Conservation (phyloP, 2,888 invertebrate species). For the Spodoptera littoralis region DNA sequence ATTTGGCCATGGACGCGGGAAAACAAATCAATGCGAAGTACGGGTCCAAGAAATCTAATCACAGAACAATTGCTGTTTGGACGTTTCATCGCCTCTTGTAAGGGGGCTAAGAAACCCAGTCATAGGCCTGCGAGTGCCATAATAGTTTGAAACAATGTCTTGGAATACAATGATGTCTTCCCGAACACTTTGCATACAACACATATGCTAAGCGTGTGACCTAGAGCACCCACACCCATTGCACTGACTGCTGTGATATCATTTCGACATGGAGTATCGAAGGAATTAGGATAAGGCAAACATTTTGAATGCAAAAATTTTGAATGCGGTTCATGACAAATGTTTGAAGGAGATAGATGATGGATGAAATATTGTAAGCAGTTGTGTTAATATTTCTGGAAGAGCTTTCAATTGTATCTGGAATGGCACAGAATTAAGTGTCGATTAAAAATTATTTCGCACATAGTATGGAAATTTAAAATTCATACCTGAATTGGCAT, state of each 20-base stretch:
- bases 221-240: constrained; percentile 38
- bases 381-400: no score
- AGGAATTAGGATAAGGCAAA: constrained; percentile 3
- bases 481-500: no score
- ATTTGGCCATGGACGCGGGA: constrained; percentile 14
- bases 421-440: no score
- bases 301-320: not conserved
- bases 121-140: constrained; percentile 20
- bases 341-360: no score
- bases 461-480: no score
- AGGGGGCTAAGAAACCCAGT: constrained; percentile 8
- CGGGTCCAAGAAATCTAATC: constrained; percentile 18
- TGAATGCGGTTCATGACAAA: no score
- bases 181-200: constrained; percentile 36
- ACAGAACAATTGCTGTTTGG: constrained; percentile 12
- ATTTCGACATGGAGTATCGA: constrained; percentile 15
- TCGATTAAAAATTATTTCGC: no score
- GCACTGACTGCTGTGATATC: constrained; percentile 38
- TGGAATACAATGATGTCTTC: constrained; percentile 32
- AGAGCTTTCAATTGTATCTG: no score
- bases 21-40: constrained; percentile 19
- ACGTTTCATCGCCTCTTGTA: constrained; percentile 17
- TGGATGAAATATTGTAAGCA: no score
- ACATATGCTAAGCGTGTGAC: constrained; percentile 32
- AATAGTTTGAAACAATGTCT: constrained; percentile 28